These are phyloP conservation scores for Tamias sibiricus DNA, from an alignment of 2,113 vertebrate species.

Conservation along the genomic window DNA sequence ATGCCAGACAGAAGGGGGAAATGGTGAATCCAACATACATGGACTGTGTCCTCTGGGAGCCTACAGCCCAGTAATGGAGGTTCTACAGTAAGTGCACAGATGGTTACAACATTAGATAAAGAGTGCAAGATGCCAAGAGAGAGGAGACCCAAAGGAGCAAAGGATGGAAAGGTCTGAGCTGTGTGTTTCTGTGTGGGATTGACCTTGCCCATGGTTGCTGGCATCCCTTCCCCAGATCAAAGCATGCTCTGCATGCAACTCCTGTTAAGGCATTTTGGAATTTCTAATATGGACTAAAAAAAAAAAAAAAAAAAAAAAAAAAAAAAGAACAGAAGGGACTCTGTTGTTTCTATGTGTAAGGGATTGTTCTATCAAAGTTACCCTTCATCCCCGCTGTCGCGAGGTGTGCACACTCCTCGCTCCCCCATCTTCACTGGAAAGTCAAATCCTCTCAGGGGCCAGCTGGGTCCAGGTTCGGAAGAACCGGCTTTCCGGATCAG, in stretches of 20 bases:
- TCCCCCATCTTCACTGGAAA: neutral
- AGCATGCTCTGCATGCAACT: neutral
- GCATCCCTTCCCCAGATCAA: neutral
- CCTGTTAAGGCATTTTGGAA: neutral
- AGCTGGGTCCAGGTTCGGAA: neutral
- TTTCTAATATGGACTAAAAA: constrained; percentile 49
- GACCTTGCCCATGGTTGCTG: neutral
- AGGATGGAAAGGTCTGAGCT: neutral
- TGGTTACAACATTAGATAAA: neutral
- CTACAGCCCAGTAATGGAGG: neutral
- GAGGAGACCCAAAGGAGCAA: neutral
- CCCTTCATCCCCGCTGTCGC: neutral
- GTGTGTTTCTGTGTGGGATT: neutral
- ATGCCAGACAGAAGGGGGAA: neutral
- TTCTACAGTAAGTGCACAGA: neutral
- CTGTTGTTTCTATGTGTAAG: neutral
- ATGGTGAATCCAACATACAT: neutral
- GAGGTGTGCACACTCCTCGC: neutral
- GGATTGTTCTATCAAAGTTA: neutral
- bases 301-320: neutral
- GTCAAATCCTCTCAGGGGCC: neutral
- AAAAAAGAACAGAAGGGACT: neutral
- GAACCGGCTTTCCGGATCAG: constrained; percentile 4
- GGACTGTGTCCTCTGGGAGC: neutral
- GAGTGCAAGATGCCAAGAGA: neutral